These are phyloP conservation scores for Styela clava DNA, from an alignment of 23 tunicate genomes.

Conservation along the genomic window DNA sequence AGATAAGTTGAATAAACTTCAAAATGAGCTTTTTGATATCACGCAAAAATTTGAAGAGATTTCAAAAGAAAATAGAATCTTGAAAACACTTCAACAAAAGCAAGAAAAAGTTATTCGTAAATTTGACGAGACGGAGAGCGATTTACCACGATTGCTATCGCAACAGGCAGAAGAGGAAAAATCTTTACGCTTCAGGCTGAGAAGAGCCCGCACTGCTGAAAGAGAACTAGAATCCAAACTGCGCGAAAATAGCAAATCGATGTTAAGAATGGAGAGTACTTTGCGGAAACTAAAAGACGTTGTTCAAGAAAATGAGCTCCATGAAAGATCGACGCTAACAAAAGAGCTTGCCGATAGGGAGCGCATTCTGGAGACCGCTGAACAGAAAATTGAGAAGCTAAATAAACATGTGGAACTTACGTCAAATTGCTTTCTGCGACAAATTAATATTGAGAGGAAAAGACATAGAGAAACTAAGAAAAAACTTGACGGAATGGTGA, in stretches of 20 bases:
- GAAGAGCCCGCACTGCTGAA: constrained; percentile 59
- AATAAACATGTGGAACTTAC: not conserved
- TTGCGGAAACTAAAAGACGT: constrained; percentile 47
- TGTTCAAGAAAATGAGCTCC: constrained; percentile 48
- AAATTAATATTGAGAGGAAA: not conserved
- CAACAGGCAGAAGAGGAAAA: constrained; percentile 79
- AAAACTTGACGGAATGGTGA: not conserved
- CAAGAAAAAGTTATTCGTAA: constrained; percentile 57
- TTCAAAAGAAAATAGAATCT: constrained; percentile 52
- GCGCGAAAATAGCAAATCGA: constrained; percentile 43
- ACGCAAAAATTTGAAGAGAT: constrained; percentile 37
- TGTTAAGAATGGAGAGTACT: constrained; percentile 44
- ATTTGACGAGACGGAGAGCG: constrained; percentile 69
- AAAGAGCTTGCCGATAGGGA: constrained; percentile 45
- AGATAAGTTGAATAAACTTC: constrained; percentile 28
- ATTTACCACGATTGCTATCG: constrained; percentile 63
- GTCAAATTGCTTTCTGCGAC: constrained; percentile 2
- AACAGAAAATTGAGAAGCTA: constrained; percentile 35
- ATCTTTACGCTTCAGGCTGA: constrained; percentile 52
- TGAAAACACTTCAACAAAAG: constrained; percentile 64
- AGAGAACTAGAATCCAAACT: constrained; percentile 45
- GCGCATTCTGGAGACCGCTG: constrained; percentile 32
- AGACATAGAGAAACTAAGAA: constrained; percentile 1
- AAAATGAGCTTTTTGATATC: constrained; percentile 49
- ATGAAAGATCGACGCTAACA: constrained; percentile 55